These are phyloP conservation scores for Cyrtodaria siliqua DNA, from an alignment of 2,888 invertebrate genomes.

Conservation along the genomic window DNA sequence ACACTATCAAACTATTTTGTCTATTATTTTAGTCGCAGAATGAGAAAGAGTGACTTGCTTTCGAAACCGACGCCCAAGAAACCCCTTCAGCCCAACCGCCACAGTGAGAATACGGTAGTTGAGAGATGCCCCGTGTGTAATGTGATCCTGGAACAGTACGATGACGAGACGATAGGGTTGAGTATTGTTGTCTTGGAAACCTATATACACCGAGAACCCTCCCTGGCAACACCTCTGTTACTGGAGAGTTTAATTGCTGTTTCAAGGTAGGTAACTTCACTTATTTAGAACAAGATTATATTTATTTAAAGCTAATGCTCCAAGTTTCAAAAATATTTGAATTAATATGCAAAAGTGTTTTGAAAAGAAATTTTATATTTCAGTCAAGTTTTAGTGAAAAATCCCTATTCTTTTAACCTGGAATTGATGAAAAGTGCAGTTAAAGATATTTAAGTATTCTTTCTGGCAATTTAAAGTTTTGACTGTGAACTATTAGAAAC, in stretches of 20 bases:
- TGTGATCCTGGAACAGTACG: constrained; percentile 90
- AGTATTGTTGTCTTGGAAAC: constrained; percentile 97
- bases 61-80: constrained; percentile 74
- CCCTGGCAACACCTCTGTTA: constrained; percentile 95
- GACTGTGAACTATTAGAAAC: no score
- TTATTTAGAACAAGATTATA: no score
- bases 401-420: no score
- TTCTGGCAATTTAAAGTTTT: no score
- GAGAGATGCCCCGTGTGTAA: constrained; percentile 95
- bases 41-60: constrained; percentile 79
- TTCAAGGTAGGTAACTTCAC: constrained; percentile 94
- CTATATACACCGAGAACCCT: constrained; percentile 98
- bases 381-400: no score
- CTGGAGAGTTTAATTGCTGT: constrained; percentile 96
- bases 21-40: constrained; percentile 71
- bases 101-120: constrained; percentile 81
- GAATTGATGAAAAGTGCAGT: no score
- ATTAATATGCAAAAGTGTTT: no score
- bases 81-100: constrained; percentile 61
- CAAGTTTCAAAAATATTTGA: no score
- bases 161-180: constrained; percentile 98
- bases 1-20: no score
- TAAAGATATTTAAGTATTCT: no score
- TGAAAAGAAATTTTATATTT: no score
- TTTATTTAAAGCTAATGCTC: no score